Base-by-base conservation (phyloP, 2,113 vertebrate genomes). In the Noturus placidus region DNA sequence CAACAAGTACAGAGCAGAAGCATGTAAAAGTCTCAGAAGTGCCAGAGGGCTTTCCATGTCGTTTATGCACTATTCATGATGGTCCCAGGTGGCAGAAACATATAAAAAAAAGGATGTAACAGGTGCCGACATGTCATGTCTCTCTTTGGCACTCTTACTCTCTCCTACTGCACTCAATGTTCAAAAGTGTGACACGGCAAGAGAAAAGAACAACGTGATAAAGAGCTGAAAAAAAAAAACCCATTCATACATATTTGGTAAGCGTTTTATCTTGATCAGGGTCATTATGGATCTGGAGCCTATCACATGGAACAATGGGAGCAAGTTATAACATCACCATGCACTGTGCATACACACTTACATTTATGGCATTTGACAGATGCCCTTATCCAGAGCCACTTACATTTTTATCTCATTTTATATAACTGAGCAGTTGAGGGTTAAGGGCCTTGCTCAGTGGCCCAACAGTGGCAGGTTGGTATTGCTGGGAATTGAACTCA, bases 21-120 rank as follows among this genome's bases (percentile, higher is more conserved):
- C 27, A 70, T 61, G 35, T 87, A 83, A 87, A 83, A 27, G 70
- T 61, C 74, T 74, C 20, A 86, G 59, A 22, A 20, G 77, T 57
- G 30, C 25, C 50, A 85, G 81, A 72, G 81, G 81, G 74, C 70
- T 82, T 83, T 69, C 50, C 17, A 72, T 77, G 76, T 87, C 54
- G 50, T 30, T 69, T 72, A 27, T 88, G 72, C 82, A 87, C 54
- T 84, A 87, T 85, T 90, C 82, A 88, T 87, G 65, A 84, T 82
- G 19, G 46, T 33, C 52, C 77, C 15, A 19, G 5, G 8, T 76
- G 77, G 52, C 80, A 54, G 33, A 84, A 77, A 35, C 52, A 74
- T 50, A 78, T 22, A 72, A 74, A 22, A 33, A 79, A 50, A n/a
- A 35, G 17, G 35, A 67, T 76, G 59, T 19, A 30, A 54, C 33